Conservation (phyloP, 2,888 invertebrate species). For the Thereva unica region DNA sequence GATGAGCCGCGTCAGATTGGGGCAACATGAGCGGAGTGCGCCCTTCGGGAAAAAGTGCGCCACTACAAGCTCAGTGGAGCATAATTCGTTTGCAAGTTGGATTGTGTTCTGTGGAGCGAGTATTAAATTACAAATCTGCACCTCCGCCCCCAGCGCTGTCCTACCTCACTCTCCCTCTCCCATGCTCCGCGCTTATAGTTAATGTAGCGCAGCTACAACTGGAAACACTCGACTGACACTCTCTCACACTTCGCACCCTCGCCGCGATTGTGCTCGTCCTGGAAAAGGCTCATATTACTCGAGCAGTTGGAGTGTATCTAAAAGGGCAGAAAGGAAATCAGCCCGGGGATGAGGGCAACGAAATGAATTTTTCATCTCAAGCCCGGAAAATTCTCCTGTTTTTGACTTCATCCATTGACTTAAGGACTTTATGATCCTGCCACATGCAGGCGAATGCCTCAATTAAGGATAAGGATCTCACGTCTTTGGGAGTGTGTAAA, state of each 20-base stretch:
- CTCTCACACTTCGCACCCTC: too few relatives aligned
- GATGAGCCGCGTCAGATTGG: conserved; percentile 3
- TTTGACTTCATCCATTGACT: conserved; percentile 9
- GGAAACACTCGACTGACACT: too few relatives aligned
- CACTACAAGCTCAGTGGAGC: too few relatives aligned
- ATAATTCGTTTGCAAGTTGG: too few relatives aligned
- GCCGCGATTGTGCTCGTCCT: not conserved
- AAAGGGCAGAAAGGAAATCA: too few relatives aligned
- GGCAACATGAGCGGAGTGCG: not conserved
- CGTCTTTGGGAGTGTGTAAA: too few relatives aligned
- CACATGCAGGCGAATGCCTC: not conserved
- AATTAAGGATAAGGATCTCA: not conserved
- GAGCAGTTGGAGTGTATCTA: not conserved
- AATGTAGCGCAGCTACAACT: too few relatives aligned
- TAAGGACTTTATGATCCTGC: not conserved
- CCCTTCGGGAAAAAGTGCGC: too few relatives aligned
- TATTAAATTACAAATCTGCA: conserved; percentile 22
- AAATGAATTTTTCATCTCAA: conserved; percentile 19
- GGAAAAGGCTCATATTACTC: conserved; percentile 5
- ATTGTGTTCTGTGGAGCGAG: not conserved
- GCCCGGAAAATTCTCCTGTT: not conserved
- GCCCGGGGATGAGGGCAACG: not conserved
- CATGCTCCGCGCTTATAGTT: too few relatives aligned
- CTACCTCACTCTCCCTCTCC: not conserved
- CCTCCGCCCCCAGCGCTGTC: conserved; percentile 2